Evolutionary conservation across 2,888 invertebrate genomes (phyloP).

Genomic region (Drosophila neotestacea): DNA sequence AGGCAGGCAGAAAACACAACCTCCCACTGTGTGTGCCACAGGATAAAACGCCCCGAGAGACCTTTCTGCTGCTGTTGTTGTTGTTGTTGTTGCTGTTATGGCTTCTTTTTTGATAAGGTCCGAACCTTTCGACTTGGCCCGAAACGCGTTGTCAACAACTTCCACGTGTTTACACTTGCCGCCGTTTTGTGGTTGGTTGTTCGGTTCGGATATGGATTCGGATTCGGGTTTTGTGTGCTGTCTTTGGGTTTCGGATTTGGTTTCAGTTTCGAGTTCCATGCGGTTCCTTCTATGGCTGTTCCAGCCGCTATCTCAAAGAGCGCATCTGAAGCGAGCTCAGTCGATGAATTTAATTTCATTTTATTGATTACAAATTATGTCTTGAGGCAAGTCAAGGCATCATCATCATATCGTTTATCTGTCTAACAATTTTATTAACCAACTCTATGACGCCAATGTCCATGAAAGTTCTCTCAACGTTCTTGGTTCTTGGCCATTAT

Average conservation of each 20-base stretch:
- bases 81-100: conserved; percentile 1
- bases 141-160: conserved; percentile 55
- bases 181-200: conserved; percentile 63
- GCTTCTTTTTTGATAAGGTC: conserved; percentile 39
- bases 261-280: conserved; percentile 19
- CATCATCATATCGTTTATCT: conserved; percentile 63
- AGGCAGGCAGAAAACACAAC: conserved; percentile 43
- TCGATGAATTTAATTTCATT: conserved; percentile 63
- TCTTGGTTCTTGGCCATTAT: conserved; percentile 33
- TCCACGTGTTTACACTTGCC: conserved; percentile 80
- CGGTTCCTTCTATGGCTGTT: conserved; percentile 40
- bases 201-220: conserved; percentile 21
- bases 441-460: conserved; percentile 45
- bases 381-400: conserved; percentile 40
- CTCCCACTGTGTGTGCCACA: conserved; percentile 74
- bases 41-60: conserved; percentile 63
- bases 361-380: conserved; percentile 81
- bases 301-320: conserved; percentile 73
- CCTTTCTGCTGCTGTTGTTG: conserved; percentile 26
- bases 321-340: conserved; percentile 52
- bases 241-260: conserved; percentile 1
- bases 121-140: conserved; percentile 22
- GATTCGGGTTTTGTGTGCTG: conserved; percentile 14
- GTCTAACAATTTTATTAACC: conserved; percentile 78
- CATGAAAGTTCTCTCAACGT: background rate